Conservation (phyloP, 2,113 vertebrate genomes). For the Panthera uncia region DNA sequence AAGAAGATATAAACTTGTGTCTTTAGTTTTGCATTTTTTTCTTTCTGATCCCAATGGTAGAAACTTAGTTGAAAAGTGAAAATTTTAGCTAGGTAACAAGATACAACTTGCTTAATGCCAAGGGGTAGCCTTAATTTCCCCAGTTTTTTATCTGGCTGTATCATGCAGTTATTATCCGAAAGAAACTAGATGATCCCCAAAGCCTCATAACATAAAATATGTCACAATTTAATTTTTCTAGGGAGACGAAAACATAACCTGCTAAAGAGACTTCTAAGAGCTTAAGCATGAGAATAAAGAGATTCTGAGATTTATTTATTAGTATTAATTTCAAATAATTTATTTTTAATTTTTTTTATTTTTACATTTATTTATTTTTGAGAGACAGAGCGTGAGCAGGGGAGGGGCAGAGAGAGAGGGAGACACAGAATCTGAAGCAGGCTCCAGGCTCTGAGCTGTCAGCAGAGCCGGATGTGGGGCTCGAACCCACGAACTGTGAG, state of each 20-base stretch:
- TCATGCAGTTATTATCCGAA: not conserved
- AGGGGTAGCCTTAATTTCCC: not conserved
- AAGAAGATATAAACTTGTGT: not conserved
- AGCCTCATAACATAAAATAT: not conserved
- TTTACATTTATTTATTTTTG: too few species aligned
- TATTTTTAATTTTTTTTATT: too few species aligned
- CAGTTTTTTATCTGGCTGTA: not conserved
- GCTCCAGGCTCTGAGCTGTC: too few species aligned
- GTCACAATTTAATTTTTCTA: slow-evolving; percentile 25
- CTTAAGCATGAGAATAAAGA: not conserved
- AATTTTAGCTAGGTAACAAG: not conserved
- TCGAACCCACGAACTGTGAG: too few species aligned
- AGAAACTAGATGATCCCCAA: not conserved
- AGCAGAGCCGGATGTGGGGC: too few species aligned
- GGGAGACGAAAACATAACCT: not conserved
- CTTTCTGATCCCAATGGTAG: not conserved
- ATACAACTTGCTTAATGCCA: slow-evolving; percentile 6
- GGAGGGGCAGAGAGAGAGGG: too few species aligned
- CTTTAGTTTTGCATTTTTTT: slow-evolving; percentile 32
- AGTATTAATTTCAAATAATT: slow-evolving; percentile 23
- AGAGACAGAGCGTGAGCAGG: too few species aligned
- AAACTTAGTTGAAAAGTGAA: not conserved
- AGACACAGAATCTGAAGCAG: too few species aligned
- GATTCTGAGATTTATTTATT: slow-evolving; percentile 27
- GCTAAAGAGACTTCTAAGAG: not conserved